Evolutionary conservation across 2,888 invertebrate species (phyloP).

Genomic region (Hyalella azteca): DNA sequence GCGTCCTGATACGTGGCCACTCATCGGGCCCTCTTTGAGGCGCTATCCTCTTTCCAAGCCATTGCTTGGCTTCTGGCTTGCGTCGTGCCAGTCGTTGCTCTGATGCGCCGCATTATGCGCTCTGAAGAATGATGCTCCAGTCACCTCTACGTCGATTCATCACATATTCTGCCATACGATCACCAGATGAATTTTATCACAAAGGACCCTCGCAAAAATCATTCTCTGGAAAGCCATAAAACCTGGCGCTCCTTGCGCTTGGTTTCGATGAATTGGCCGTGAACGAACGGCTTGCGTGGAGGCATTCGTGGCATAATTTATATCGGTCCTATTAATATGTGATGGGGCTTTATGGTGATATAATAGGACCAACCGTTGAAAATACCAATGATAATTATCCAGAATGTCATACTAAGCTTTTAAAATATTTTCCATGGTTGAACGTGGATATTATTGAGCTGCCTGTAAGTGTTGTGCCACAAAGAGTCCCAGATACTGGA

Average conservation of each 20-base stretch:
- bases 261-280: background rate
- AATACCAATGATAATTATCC: too few species aligned
- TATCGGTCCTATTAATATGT: too few species aligned
- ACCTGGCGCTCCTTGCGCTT: background rate
- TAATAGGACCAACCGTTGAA: too few species aligned
- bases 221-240: background rate
- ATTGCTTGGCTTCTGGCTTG: slow-evolving; percentile 10
- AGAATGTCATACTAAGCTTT: too few species aligned
- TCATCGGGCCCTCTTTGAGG: background rate
- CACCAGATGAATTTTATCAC: background rate
- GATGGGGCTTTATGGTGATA: too few species aligned
- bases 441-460: too few species aligned
- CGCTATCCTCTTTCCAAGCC: slow-evolving; percentile 30
- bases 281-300: background rate
- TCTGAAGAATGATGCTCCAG: background rate
- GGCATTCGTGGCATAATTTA: too few species aligned
- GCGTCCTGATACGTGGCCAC: slow-evolving; percentile 24
- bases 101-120: background rate
- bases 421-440: too few species aligned
- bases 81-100: background rate
- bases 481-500: too few species aligned
- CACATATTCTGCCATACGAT: background rate
- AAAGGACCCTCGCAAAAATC: background rate
- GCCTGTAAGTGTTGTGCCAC: too few species aligned
- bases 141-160: background rate